Percentiles rank a stretch among this genome's conserved stretches.
phyloP scores from a whole-genome alignment of 2,888 invertebrate species.

The Epirrita christyi region DNA sequence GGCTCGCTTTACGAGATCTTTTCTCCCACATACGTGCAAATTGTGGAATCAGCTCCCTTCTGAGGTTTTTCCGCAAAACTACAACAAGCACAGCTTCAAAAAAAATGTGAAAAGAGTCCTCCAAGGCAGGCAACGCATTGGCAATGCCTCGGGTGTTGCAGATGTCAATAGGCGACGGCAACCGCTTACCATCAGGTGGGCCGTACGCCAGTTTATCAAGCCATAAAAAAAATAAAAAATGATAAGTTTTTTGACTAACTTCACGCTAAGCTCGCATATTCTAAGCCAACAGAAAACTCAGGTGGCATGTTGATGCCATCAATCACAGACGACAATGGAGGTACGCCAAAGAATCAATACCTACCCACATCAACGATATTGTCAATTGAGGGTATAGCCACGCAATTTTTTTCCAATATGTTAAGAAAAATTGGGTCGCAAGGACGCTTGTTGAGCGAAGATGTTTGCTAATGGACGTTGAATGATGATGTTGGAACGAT shows the following conservation, averaged over 20 bases:
- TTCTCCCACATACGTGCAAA: too few relatives aligned
- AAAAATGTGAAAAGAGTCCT: too few relatives aligned
- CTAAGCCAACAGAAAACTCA: slow-evolving; percentile 2
- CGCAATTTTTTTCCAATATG: slow-evolving; percentile 7
- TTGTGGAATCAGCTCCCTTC: too few relatives aligned
- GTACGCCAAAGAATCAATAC: slow-evolving; percentile 14
- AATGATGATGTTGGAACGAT: slow-evolving; percentile 13
- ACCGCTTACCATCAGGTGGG: too few relatives aligned
- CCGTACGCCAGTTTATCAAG: too few relatives aligned
- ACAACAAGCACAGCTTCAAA: too few relatives aligned
- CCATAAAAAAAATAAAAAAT: too few relatives aligned
- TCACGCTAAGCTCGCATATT: background rate
- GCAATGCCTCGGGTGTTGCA: too few relatives aligned
- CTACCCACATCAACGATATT: slow-evolving; percentile 8
- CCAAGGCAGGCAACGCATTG: too few relatives aligned
- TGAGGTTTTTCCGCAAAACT: too few relatives aligned
- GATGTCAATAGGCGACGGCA: too few relatives aligned
- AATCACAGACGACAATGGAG: slow-evolving; percentile 13
- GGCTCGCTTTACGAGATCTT: too few relatives aligned
- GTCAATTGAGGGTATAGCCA: slow-evolving; percentile 6
- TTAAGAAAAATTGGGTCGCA: background rate
- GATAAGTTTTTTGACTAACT: background rate
- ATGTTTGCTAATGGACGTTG: slow-evolving; percentile 1
- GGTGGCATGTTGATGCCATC: slow-evolving; percentile 15
- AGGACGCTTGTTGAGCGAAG: background rate